Percentiles rank a stretch among this genome's conserved stretches.
Conservation (phyloP, 2,888 invertebrate species). For the Fissipunctia ypsillon region DNA sequence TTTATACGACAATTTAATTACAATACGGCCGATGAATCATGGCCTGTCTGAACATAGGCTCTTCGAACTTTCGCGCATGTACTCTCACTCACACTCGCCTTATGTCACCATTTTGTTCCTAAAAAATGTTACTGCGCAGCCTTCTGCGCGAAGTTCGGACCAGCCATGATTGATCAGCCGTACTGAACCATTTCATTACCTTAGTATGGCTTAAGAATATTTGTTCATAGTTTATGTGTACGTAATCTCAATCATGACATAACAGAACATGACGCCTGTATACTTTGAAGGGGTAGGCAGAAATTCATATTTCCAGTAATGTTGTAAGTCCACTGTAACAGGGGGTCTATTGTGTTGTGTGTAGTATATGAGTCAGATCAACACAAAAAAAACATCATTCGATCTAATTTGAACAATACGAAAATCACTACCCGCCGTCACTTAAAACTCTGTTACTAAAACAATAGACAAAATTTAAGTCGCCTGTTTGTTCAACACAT, state of each 20-base stretch:
- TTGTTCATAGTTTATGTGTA: slow-evolving; percentile 1
- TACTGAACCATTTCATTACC: background rate
- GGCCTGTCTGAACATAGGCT: background rate
- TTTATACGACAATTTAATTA: slow-evolving; percentile 7
- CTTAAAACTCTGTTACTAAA: slow-evolving; percentile 3
- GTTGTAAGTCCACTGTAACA: background rate
- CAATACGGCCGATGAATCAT: background rate
- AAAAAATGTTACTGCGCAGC: background rate
- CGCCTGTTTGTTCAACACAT: slow-evolving; percentile 35
- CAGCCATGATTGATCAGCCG: background rate
- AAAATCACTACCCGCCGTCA: slow-evolving; percentile 36
- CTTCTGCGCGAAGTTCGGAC: background rate
- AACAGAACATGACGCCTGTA: background rate
- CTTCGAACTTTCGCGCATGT: background rate
- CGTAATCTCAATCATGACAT: background rate
- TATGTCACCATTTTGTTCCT: too few species aligned
- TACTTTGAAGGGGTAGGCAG: background rate
- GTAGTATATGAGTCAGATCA: background rate
- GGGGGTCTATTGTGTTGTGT: background rate
- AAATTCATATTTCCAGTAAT: background rate
- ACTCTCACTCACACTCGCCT: background rate
- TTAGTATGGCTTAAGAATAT: slow-evolving; percentile 5
- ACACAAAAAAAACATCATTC: background rate
- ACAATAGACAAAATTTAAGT: slow-evolving; percentile 24
- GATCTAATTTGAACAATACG: background rate